Conservation (phyloP, 2,113 vertebrate genomes). For the Dolichotis patagonum region DNA sequence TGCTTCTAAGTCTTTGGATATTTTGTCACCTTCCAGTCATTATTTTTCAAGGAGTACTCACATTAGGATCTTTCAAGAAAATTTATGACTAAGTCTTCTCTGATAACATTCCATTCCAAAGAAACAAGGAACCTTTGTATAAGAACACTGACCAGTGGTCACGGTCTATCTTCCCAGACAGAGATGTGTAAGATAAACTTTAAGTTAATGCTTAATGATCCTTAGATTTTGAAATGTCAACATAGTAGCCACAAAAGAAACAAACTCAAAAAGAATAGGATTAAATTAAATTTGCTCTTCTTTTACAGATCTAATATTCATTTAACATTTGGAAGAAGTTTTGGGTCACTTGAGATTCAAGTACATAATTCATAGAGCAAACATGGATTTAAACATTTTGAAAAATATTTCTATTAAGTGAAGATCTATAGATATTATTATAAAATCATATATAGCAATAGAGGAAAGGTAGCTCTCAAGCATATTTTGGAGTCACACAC, state of each 20-base stretch:
- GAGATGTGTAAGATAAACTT: not conserved
- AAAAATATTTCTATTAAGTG: not conserved
- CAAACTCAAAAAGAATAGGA: not conserved
- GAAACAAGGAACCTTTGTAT: not conserved
- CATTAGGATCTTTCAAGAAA: constrained; percentile 23
- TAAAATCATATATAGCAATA: not conserved
- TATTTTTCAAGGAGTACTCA: not conserved
- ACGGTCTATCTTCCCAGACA: not conserved
- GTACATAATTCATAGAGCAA: not conserved
- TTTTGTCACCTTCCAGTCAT: not conserved
- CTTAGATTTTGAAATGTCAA: constrained; percentile 43
- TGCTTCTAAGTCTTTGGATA: not conserved
- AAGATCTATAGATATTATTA: constrained; percentile 9
- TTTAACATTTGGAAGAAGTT: not conserved
- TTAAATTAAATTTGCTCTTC: not conserved
- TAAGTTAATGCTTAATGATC: not conserved
- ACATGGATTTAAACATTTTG: constrained; percentile 18
- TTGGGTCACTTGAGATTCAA: constrained; percentile 5
- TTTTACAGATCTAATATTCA: not conserved
- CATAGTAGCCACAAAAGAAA: not conserved
- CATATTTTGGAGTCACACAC: constrained; percentile 27
- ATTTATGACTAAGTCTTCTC: not conserved
- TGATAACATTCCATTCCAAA: not conserved
- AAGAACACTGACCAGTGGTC: not conserved
- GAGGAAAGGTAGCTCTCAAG: constrained; percentile 3